Conservation (phyloP, 1,140 invertebrate genomes). For the Lasioglossum baleicum region DNA sequence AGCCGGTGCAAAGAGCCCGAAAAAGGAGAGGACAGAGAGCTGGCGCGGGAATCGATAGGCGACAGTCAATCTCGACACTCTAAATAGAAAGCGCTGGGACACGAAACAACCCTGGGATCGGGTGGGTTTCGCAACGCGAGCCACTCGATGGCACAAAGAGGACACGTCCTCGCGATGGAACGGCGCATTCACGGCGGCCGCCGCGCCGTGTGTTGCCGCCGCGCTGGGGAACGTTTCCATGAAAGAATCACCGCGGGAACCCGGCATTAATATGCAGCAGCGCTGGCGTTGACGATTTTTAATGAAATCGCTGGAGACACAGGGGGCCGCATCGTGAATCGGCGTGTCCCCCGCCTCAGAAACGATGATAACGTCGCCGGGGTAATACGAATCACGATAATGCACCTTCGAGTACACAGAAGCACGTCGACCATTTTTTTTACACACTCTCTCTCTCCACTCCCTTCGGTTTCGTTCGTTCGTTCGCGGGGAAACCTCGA, state of each 20-base stretch:
- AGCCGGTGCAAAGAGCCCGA: not conserved
- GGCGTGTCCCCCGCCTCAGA: too few species aligned
- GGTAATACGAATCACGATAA: too few species aligned
- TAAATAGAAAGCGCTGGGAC: slow-evolving; percentile 26
- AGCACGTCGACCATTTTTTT: too few species aligned
- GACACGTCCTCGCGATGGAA: not conserved
- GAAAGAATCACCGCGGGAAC: not conserved
- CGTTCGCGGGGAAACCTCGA: too few species aligned
- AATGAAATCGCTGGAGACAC: too few species aligned
- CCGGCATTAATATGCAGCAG: slow-evolving; percentile 1
- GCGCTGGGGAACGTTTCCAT: not conserved
- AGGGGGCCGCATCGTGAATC: too few species aligned
- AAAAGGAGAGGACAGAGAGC: not conserved
- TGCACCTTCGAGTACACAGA: too few species aligned
- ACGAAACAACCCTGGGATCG: not conserved
- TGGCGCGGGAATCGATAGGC: slow-evolving; percentile 9
- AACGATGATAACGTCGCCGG: too few species aligned
- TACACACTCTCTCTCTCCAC: too few species aligned
- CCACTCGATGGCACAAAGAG: slow-evolving; percentile 19
- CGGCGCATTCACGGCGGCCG: slow-evolving; percentile 7
- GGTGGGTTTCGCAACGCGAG: not conserved
- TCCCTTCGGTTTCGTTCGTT: too few species aligned
- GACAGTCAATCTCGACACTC: slow-evolving; percentile 5
- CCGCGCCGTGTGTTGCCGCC: not conserved
- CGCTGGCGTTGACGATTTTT: too few species aligned